Evolutionary conservation across 2,888 invertebrate species (phyloP).

Genomic region (Meteorus colon): DNA sequence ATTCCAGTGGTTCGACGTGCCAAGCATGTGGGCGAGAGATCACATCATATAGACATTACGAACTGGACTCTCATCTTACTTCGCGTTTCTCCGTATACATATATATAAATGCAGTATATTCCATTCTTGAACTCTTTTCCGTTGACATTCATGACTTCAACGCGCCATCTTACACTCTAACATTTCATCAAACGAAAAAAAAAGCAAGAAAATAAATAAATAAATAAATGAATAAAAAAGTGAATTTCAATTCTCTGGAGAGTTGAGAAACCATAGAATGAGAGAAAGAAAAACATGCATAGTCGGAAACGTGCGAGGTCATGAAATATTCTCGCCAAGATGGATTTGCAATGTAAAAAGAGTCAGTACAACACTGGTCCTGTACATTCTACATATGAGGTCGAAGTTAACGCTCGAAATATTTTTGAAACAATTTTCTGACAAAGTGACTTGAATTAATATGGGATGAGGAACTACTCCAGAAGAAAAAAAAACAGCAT

Average conservation of each 20-base stretch:
- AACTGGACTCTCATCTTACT: slow-evolving; percentile 47
- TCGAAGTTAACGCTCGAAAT: neutral
- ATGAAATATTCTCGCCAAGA: neutral
- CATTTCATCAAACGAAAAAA: neutral
- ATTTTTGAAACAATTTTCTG: neutral
- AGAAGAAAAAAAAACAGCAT: neutral
- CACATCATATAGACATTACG: slow-evolving; percentile 42
- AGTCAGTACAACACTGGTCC: neutral
- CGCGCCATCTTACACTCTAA: neutral
- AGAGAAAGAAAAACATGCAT: neutral
- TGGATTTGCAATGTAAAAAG: neutral
- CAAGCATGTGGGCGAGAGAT: slow-evolving; percentile 48
- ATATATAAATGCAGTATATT: neutral
- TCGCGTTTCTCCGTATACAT: slow-evolving; percentile 33
- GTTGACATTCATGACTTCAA: neutral
- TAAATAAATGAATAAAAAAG: neutral
- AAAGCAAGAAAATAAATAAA: neutral
- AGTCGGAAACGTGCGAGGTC: neutral
- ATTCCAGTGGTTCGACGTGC: slow-evolving; percentile 47
- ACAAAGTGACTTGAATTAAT: neutral
- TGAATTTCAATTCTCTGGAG: neutral
- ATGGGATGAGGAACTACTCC: neutral
- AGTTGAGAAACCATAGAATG: neutral
- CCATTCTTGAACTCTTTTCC: neutral
- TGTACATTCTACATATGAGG: neutral